Base-by-base conservation (phyloP, 2,888 invertebrate genomes). In the Graphium colonna region DNA sequence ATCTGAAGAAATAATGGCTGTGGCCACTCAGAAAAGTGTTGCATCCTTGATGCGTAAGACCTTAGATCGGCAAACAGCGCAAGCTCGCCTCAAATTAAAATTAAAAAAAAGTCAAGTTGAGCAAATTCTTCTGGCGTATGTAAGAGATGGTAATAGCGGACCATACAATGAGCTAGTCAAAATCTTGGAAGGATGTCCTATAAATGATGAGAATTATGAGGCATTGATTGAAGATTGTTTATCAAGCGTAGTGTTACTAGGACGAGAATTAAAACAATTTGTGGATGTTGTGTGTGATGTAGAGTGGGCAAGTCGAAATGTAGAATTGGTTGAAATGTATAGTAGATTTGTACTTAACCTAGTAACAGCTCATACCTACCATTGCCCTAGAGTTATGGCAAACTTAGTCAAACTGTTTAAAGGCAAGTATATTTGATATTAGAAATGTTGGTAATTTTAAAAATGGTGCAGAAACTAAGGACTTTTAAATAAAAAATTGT, bases 101-200 rank as follows among this genome's bases (percentile, higher is more conserved):
- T 77, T 91, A 41, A 75, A 78, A 15, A 79, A 82, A 16, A 79
- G 78, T 12, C 88, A 91, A 75, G 75, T 91, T 1, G 82, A 90
- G 58, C 73, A 79, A 42, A 84, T 90, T 15, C 63, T 92, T 16
- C 39, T 77, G 1, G 79, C 77, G 58, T 82, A 84, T 48, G 71
- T 82, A 1, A 77, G 75, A 41, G 77, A 83, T 21, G 79, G 78
- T 16, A 82, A 77, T 50, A 61, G 69, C 15, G 82, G 77, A 10
- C 77, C 85, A 0, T 91, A 91, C 59, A 75, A 75, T 53, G 91
- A 91, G 56, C 64, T 91, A 12, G 61, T 91, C 2, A 85, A 83
- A 63, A 75, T 88, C 17, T 71, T 92, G 2, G 72, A 82, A 57
- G 86, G 86, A 42, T 82, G 73, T 59, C 71, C 78, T 8, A 56